These are phyloP conservation scores for Drosophila asahinai DNA, from an alignment of 1,140 invertebrate genomes.

Conservation along the genomic window DNA sequence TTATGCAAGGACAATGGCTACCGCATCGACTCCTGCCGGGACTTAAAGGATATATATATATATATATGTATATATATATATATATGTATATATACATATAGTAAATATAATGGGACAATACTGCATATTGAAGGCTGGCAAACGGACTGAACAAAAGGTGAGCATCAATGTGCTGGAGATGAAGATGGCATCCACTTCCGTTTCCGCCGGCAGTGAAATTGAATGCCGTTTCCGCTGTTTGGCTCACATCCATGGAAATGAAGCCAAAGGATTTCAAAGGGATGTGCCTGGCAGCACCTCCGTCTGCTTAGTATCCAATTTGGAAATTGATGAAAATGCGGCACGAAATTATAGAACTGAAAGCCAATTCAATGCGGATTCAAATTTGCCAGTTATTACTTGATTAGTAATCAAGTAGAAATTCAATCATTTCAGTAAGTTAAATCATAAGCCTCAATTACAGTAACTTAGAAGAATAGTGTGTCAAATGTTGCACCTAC, in stretches of 20 bases:
- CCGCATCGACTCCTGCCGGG: not conserved
- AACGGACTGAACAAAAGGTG: constrained; percentile 31
- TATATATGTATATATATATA: too few relatives aligned
- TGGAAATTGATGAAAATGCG: constrained; percentile 3
- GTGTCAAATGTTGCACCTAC: not conserved
- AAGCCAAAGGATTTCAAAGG: not conserved
- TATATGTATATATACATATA: not conserved
- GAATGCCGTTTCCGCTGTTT: constrained; percentile 28
- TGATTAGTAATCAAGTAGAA: too few relatives aligned
- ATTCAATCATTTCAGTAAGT: not conserved
- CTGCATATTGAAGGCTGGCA: constrained; percentile 23
- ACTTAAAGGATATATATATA: constrained; percentile 2
- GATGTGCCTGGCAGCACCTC: not conserved
- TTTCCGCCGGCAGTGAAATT: constrained; percentile 20
- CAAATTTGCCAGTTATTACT: not conserved
- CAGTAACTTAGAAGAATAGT: not conserved
- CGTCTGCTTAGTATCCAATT: constrained; percentile 10
- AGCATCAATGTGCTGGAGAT: constrained; percentile 19
- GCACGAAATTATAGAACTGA: not conserved
- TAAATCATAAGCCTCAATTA: too few relatives aligned
- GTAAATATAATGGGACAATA: constrained; percentile 26
- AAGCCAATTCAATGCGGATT: constrained; percentile 1
- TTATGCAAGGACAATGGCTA: constrained; percentile 23
- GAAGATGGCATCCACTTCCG: constrained; percentile 24
- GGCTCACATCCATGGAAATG: constrained; percentile 4